These are phyloP conservation scores for Lucifuga dentata DNA, from an alignment of 2,113 vertebrate genomes.

Conservation along the genomic window DNA sequence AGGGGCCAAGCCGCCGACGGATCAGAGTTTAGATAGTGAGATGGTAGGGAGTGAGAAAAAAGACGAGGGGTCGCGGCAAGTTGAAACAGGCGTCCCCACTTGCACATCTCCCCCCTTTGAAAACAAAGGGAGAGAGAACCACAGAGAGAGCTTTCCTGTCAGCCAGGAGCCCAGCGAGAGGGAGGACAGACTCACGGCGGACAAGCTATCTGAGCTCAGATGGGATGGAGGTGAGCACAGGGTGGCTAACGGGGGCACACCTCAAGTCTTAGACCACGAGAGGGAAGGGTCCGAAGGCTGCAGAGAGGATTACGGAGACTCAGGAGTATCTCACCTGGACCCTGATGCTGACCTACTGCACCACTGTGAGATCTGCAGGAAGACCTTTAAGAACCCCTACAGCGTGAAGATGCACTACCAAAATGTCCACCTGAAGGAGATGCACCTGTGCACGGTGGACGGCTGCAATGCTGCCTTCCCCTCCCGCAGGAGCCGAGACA, in stretches of 20 bases:
- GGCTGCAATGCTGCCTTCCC: constrained; percentile 94
- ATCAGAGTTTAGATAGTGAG: constrained; percentile 22
- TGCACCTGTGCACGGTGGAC: constrained; percentile 91
- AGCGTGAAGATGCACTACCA: constrained; percentile 95
- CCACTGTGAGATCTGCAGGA: constrained; percentile 93
- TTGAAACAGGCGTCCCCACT: constrained; percentile 61
- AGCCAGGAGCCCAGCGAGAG: constrained; percentile 57
- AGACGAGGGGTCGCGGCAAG: constrained; percentile 72
- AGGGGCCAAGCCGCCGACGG: constrained; percentile 22
- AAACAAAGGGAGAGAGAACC: constrained; percentile 69
- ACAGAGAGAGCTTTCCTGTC: constrained; percentile 61
- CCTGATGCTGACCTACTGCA: constrained; percentile 82
- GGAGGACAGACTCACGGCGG: constrained; percentile 51
- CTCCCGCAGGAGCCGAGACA: constrained; percentile 95
- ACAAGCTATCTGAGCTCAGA: constrained; percentile 76
- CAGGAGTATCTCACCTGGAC: constrained; percentile 72
- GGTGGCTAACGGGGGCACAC: constrained; percentile 79
- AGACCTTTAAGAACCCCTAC: constrained; percentile 94
- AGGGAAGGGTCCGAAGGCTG: constrained; percentile 79
- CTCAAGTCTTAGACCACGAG: constrained; percentile 73
- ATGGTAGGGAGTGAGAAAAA: constrained; percentile 43
- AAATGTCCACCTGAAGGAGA: constrained; percentile 92
- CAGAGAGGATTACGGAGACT: constrained; percentile 77
- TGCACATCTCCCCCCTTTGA: constrained; percentile 55
- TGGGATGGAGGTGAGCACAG: constrained; percentile 83